phyloP scores from a whole-genome alignment of 2,797 vertebrate genomes.

The Cryptoblepharus egeriae region DNA sequence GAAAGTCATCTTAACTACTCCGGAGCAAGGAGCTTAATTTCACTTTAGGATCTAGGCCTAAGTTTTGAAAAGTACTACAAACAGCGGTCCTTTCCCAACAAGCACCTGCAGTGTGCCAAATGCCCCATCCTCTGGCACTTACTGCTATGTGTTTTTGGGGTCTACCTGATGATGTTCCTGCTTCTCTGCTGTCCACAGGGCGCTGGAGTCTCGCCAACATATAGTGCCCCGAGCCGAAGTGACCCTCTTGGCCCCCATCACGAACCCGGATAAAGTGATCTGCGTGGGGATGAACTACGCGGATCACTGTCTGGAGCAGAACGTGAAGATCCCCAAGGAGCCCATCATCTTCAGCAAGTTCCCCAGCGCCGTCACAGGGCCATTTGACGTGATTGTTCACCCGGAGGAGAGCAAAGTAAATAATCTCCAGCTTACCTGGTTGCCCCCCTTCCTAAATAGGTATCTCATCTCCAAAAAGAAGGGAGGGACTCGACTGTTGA shows the following conservation, averaged over 20 bases:
- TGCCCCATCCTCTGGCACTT: not conserved
- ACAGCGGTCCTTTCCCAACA: too few relatives aligned
- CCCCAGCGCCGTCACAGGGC: slow-evolving; percentile 87
- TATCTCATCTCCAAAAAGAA: not conserved
- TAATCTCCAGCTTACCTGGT: rapidly evolving
- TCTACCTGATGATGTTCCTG: not conserved
- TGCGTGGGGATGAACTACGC: slow-evolving; percentile 95
- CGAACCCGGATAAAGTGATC: slow-evolving; percentile 89
- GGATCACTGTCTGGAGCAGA: slow-evolving; percentile 93
- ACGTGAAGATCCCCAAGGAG: slow-evolving; percentile 82
- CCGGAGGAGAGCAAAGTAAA: slow-evolving; percentile 81
- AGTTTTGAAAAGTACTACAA: too few relatives aligned
- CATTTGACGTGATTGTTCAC: slow-evolving; percentile 85
- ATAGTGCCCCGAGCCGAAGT: slow-evolving; percentile 74
- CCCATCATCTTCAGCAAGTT: slow-evolving; percentile 98
- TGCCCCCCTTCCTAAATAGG: too few relatives aligned
- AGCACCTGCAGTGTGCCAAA: too few relatives aligned
- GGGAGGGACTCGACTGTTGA: not conserved
- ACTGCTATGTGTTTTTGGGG: not conserved
- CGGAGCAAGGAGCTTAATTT: too few relatives aligned
- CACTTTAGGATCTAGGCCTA: too few relatives aligned
- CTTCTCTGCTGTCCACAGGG: slow-evolving; percentile 71
- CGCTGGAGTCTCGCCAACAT: slow-evolving; percentile 75
- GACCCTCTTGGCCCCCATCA: slow-evolving; percentile 84
- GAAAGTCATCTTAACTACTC: too few relatives aligned